Evolutionary conservation across 2,888 invertebrate genomes (phyloP), one percentile per base, ranked within the genome.

Genomic region (Apomyelois bistriatella): DNA sequence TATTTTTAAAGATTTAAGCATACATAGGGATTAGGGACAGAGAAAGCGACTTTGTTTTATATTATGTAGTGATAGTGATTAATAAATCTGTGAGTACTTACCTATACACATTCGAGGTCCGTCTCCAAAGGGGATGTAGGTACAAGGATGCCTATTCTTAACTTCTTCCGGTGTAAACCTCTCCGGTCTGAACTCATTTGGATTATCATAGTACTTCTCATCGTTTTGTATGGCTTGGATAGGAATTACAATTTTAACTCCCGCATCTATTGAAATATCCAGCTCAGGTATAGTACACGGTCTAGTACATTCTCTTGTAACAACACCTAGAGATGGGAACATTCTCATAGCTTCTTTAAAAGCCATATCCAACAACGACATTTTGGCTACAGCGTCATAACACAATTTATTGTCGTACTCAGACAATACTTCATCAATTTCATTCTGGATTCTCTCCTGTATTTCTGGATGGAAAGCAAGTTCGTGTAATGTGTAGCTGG

Each of bases 21-120:
- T n/a, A n/a, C n/a, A n/a, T n/a, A n/a, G n/a, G n/a, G n/a, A n/a
- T n/a, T n/a, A n/a, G n/a, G n/a, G n/a, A n/a, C n/a, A n/a, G n/a
- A n/a, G n/a, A n/a, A n/a, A n/a, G n/a, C n/a, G n/a, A n/a, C n/a
- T n/a, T n/a, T n/a, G n/a, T n/a, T n/a, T n/a, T n/a, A n/a, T n/a
- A n/a, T n/a, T n/a, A n/a, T n/a, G n/a, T n/a, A n/a, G n/a, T n/a
- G n/a, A n/a, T n/a, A n/a, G n/a, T n/a, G n/a, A n/a, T n/a, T n/a
- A n/a, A n/a, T n/a, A n/a, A n/a, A n/a, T n/a, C n/a, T n/a, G 22
- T 22, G 5, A 5, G 22, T 22, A 22, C 75, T 71, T 53, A 85
- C 85, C 85, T 22, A 82, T 72, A 51, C 85, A 85, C 40, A 70
- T 70, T 51, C 85, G 68, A 1, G 83, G 78, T 38, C 85, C 85